phyloP scores from a whole-genome alignment of 2,888 invertebrate genomes.

The Conistra vaccinii region DNA sequence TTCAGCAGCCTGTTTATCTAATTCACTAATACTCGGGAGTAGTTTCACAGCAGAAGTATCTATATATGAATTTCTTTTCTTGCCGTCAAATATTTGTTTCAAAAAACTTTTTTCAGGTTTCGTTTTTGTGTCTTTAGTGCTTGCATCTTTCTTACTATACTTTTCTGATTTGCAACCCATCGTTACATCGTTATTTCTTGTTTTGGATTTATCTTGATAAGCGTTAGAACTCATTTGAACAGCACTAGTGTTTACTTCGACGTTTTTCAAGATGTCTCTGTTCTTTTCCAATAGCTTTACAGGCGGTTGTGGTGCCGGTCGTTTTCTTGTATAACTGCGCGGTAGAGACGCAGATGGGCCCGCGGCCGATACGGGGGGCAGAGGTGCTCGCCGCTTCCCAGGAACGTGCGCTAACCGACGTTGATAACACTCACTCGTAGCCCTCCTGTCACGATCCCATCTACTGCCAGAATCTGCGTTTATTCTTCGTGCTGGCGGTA shows the following conservation, averaged over 20 bases:
- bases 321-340: constrained; percentile 80
- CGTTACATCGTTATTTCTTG: constrained; percentile 56
- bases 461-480: constrained; percentile 65
- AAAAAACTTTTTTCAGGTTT: constrained; percentile 90
- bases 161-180: constrained; percentile 77
- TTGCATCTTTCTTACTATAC: constrained; percentile 75
- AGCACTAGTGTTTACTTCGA: constrained; percentile 36
- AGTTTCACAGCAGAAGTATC: constrained; percentile 87
- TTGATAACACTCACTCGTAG: constrained; percentile 92
- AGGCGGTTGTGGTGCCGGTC: constrained; percentile 91
- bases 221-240: constrained; percentile 73
- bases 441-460: constrained; percentile 86
- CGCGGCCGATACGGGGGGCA: constrained; percentile 89
- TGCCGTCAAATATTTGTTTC: constrained; percentile 87
- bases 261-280: constrained; percentile 68
- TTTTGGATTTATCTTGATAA: constrained; percentile 50
- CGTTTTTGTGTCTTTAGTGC: constrained; percentile 76
- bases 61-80: constrained; percentile 82
- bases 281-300: constrained; percentile 62
- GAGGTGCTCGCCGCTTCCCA: constrained; percentile 94
- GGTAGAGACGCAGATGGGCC: constrained; percentile 78
- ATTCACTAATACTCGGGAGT: constrained; percentile 94
- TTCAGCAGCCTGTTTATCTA: constrained; percentile 94
- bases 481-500: constrained; percentile 76
- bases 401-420: constrained; percentile 93